These are phyloP conservation scores for Nematostella vectensis DNA, from an alignment of 92 coral and sea anemone genomes.

Conservation along the genomic window DNA sequence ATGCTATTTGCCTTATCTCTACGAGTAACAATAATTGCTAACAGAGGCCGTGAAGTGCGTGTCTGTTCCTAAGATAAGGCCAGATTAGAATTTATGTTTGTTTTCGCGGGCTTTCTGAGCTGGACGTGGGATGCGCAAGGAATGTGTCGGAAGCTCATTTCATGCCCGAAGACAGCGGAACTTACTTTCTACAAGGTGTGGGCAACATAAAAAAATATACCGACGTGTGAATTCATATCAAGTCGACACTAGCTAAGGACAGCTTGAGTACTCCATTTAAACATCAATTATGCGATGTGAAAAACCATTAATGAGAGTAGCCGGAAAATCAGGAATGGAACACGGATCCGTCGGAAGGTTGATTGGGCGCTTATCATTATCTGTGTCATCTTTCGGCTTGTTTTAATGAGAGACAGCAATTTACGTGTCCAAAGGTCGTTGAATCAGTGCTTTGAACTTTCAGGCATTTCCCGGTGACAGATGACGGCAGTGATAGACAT, in stretches of 20 bases:
- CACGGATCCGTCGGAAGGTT: no score
- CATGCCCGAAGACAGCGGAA: neutral
- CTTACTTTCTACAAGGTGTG: neutral
- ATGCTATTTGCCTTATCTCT: conserved; percentile 36
- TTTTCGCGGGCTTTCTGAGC: conserved; percentile 32
- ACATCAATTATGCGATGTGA: neutral
- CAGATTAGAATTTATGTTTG: conserved; percentile 35
- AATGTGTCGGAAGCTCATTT: neutral
- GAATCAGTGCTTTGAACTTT: no score
- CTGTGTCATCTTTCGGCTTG: no score
- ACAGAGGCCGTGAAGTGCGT: conserved; percentile 40
- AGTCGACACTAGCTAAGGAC: neutral
- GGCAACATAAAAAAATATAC: neutral
- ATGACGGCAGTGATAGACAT: no score
- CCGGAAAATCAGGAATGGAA: neutral
- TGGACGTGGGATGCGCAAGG: neutral
- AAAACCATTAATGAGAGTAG: neutral
- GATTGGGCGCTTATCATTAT: no score
- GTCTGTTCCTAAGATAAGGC: conserved; percentile 37
- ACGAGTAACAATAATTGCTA: conserved; percentile 41
- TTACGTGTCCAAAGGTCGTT: no score
- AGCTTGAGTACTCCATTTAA: neutral
- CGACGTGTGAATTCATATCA: neutral
- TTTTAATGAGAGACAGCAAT: no score
- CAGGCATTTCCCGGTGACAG: no score